Conservation (phyloP, 1,140 invertebrate species). For the Chionoecetes opilio region DNA sequence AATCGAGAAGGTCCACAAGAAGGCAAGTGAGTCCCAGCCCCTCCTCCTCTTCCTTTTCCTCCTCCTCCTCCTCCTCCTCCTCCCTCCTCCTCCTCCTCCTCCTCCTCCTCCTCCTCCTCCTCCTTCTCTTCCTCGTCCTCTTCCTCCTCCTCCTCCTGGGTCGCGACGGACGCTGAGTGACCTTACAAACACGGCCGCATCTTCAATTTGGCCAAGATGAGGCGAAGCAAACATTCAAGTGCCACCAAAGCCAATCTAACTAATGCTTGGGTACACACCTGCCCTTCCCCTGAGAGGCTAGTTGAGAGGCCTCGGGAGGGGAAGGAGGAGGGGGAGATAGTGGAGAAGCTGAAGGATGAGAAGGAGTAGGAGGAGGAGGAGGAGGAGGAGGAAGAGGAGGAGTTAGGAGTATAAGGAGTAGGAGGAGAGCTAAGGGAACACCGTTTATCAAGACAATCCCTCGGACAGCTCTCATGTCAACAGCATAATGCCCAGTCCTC, state of each 20-base stretch:
- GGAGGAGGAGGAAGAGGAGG: background rate
- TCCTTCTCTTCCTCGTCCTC: background rate
- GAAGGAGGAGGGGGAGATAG: background rate
- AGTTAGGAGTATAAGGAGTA: background rate
- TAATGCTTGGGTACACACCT: slow-evolving; percentile 72
- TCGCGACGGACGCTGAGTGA: slow-evolving; percentile 58
- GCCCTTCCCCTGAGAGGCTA: slow-evolving; percentile 40
- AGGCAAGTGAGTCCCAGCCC: slow-evolving; percentile 7
- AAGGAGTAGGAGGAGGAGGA: background rate
- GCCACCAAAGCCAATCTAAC: slow-evolving; percentile 75
- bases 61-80: background rate
- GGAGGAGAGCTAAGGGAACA: background rate
- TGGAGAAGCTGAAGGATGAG: background rate
- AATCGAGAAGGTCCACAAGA: slow-evolving; percentile 46
- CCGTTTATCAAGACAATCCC: slow-evolving; percentile 69
- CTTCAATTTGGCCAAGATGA: slow-evolving; percentile 70
- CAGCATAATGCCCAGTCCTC: slow-evolving; percentile 69
- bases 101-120: background rate
- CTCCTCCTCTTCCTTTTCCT: too few species aligned
- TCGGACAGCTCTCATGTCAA: slow-evolving; percentile 55
- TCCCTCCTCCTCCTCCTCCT: too few species aligned
- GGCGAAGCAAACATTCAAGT: slow-evolving; percentile 48
- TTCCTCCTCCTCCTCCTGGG: background rate
- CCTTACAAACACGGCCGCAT: slow-evolving; percentile 64
- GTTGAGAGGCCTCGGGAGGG: slow-evolving; percentile 13